Base-by-base conservation (phyloP, 37 sponge, comb jelly and placozoan genomes). In the Halisarca cf. caerulea region DNA sequence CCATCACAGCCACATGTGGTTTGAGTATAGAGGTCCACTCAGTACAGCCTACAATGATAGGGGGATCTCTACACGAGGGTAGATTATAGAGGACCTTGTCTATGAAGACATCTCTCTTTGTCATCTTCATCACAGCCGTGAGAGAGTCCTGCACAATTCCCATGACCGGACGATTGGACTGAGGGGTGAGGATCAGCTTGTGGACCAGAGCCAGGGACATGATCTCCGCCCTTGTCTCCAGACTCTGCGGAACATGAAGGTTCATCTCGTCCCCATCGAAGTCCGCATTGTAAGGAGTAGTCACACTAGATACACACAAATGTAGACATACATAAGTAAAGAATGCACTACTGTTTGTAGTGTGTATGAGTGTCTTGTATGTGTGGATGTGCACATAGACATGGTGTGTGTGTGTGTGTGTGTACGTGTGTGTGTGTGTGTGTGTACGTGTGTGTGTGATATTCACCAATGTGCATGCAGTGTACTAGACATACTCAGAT, bases 231-330 rank as follows among this genome's bases (percentile, higher is more conserved):
- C 89, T 91, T 3, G 99, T 95, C 80, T 99, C 99, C 81, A 97
- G 68, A 43, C 92, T 92, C 87, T 99, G 99, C 0, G 99, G 99
- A 1, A 97, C 99, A 78, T 99, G 99, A 36, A 99, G 85, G 86
- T 99, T 99, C 99, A 99, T 99, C 83, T 99, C 99, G 61, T 99
- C 99, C 61, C 99, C 99, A 81, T 99, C 99, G 81, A 99, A 99
- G 79, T 99, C 99, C 37, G 99, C 99, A 87, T 99, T 99, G 86
- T 99, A 99, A 25, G 99, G 99, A 0, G 99, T 99, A 37, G 99
- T 99, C 73, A 96, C 99, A 91, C 97, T 97, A 54, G n/a, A n/a
- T n/a, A n/a, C n/a, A n/a, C n/a, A n/a, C n/a, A n/a, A n/a, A n/a
- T n/a, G n/a, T 40, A 54, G 72, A 27, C 8, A 64, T 32, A 64